phyloP scores from a whole-genome alignment of 2,113 vertebrate genomes.

The Melanerpes aurifrons region DNA sequence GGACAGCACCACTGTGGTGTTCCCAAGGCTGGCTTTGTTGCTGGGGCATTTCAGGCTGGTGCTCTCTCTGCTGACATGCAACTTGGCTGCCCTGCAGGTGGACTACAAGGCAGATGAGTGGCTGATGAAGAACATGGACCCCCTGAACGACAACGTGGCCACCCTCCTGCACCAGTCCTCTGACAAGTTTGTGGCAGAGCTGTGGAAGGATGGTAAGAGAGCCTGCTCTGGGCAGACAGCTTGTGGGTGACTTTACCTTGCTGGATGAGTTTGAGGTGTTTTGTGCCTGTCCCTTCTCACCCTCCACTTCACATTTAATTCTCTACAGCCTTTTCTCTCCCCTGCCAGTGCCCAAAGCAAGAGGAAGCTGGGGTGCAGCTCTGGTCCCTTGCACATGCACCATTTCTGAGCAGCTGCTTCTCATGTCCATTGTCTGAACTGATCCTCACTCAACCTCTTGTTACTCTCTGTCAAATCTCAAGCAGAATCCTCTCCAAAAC shows the following conservation, averaged over 20 bases:
- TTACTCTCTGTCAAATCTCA: neutral
- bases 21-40: neutral
- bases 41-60: neutral
- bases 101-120: slow-evolving; percentile 99
- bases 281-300: neutral
- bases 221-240: neutral
- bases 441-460: neutral
- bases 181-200: slow-evolving; percentile 94
- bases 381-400: slow-evolving; percentile 28
- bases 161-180: slow-evolving; percentile 96
- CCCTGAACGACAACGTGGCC: slow-evolving; percentile 96
- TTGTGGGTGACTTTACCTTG: neutral
- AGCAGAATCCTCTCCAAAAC: neutral
- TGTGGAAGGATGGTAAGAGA: slow-evolving; percentile 96
- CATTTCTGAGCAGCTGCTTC: slow-evolving; percentile 63
- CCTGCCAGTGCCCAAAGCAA: neutral
- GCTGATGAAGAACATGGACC: slow-evolving; percentile 99
- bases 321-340: neutral
- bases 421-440: slow-evolving; percentile 32
- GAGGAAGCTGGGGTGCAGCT: neutral
- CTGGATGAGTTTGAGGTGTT: neutral
- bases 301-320: neutral
- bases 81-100: slow-evolving; percentile 78
- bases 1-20: neutral
- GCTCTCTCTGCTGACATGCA: neutral